Base-by-base conservation (phyloP, 2,888 invertebrate species). In the Aphodius sticticus region DNA sequence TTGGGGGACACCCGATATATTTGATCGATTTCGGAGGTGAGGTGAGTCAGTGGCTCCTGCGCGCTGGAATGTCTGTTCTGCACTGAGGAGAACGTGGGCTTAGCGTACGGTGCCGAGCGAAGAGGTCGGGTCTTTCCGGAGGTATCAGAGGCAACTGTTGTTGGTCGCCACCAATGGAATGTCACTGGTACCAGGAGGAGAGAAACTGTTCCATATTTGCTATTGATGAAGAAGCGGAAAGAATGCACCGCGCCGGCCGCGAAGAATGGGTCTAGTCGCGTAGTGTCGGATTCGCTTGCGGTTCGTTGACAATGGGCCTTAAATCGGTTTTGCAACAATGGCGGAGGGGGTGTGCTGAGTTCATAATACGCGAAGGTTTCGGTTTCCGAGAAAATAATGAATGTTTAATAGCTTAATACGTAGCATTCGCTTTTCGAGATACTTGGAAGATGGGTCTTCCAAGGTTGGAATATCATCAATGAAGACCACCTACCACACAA, bases 331-430 rank as follows among this genome's bases (percentile, higher is more conserved):
- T 35, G 74, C 37, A 26, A 70, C 78, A 82, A 76, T 78, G 77
- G 35, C 26, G 81, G 78, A 77, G 79, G 77, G 80, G 53, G 12
- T 53, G 53, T 53, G 53, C 53, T 53, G 53, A 81, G 76, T 77
- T 80, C 79, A 84, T 81, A 82, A 12, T 53, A 53, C 12, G 53
- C 12, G 53, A 53, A 53, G 53, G 53, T 53, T 53, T 53, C 7
- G 12, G 53, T 53, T 53, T 53, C 53, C 53, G 53, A 53, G 53
- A 53, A 53, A 9, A 53, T 53, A 53, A 53, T 53, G 53, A 53
- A 53, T 53, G 53, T 53, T 53, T 53, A 53, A 53, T 53, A 53
- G 53, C 53, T 53, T 12, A 53, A 53, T 53, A 53, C 12, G 53
- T 53, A 12, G 53, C 4, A 53, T 53, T 53, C 6, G 53, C 26